A percentile compares a stretch with the other conserved stretches of the same genome.
Conservation (phyloP, 2,797 vertebrate genomes). For the Alosa sapidissima region DNA sequence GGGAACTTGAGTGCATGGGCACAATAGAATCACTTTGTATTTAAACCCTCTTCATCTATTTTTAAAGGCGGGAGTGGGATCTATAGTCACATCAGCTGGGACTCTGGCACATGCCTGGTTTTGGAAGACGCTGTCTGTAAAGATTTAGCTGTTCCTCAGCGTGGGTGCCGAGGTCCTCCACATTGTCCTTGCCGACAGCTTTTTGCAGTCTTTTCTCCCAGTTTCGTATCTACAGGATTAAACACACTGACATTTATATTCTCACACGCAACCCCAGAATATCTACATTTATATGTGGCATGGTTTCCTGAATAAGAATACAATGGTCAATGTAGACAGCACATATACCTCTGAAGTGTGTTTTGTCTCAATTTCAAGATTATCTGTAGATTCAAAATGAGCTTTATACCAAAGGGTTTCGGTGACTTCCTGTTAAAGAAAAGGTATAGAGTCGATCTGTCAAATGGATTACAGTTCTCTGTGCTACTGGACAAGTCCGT, state of each 20-base stretch:
- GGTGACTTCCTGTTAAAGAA: slow-evolving; percentile 66
- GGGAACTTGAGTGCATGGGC: background rate
- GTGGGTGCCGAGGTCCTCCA: slow-evolving; percentile 58
- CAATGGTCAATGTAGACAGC: background rate
- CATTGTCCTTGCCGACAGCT: slow-evolving; percentile 46
- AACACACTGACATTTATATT: background rate
- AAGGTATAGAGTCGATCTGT: background rate
- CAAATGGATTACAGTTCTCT: background rate
- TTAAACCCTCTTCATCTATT: slow-evolving; percentile 4
- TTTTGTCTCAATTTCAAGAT: slow-evolving; percentile 58
- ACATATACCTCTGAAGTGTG: slow-evolving; percentile 64
- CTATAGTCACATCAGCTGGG: background rate
- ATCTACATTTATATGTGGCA: background rate
- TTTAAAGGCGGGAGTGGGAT: background rate
- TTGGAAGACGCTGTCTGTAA: slow-evolving; percentile 62
- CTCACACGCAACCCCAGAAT: background rate
- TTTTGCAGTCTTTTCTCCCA: slow-evolving; percentile 72
- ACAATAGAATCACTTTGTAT: background rate
- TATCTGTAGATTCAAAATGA: slow-evolving; percentile 58
- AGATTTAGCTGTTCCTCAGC: slow-evolving; percentile 60
- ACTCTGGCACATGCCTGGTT: slow-evolving; percentile 58
- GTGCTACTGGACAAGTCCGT: background rate
- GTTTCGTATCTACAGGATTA: slow-evolving; percentile 55
- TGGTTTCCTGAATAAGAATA: background rate
- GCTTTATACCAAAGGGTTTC: slow-evolving; percentile 69